Base-by-base conservation (phyloP, 2,888 invertebrate genomes). In the Coecobrya sp. region DNA sequence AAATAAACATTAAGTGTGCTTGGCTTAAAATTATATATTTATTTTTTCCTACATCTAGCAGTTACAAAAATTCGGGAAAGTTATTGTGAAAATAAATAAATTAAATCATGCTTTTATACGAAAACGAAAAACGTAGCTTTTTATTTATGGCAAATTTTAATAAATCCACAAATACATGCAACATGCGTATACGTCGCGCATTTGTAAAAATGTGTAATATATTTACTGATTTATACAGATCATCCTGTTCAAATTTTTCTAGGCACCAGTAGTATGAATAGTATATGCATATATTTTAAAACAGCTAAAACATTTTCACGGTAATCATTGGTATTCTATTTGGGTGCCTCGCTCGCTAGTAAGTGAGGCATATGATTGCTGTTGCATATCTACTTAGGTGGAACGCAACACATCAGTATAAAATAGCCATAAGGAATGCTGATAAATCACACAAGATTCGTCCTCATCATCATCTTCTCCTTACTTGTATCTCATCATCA, bases 341-440 rank as follows among this genome's bases (percentile, higher is more conserved):
- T 36, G 19, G 36, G 3, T 55, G 36, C n/a, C 22, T 82, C 59
- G 59, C 55, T 82, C 30, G 27, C 82, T 30, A 59, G 19, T 82
- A 59, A 59, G 19, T 82, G 82, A 82, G 55, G 59, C 82, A 82
- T 82, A 59, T 59, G 82, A 82, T 82, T 82, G 59, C 27, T 82
- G n/a, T 59, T 76, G 76, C 49, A 49, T 76, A 25, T 25, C 25
- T 22, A 49, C 45, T 30, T 25, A n/a, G 10, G 49, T 45, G 25
- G 22, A 49, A 76, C 49, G 49, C 49, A 22, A 73, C 45, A 49
- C 13, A 76, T 27, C 22, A 49, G 36, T 82, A 59, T 55, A 55
- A 55, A 59, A 30, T 82, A 59, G 82, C 59, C 82, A 82, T 82
- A 36, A 59, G 82, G 36, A 30, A 73, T 30, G 68, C 42, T 73